Base-by-base conservation (phyloP, 1,140 invertebrate genomes). In the Polypedilum pembai region DNA sequence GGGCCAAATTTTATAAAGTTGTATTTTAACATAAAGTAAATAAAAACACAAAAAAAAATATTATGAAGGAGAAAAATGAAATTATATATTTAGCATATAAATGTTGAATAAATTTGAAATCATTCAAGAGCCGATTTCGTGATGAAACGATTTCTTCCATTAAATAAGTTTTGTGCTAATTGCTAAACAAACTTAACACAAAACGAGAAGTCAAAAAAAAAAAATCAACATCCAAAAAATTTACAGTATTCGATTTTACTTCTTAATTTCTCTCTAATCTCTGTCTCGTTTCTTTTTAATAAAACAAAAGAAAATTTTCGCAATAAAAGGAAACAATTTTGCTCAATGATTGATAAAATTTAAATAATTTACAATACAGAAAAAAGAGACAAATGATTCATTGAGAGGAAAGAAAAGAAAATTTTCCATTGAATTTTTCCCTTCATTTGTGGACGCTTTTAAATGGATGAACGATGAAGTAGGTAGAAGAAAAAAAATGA, bases 1-100 rank as follows among this genome's bases (percentile, higher is more conserved):
- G 65, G 65, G 65, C 65, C 65, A 69, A 69, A 69, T 69, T 69
- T 69, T 69, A 69, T 69, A 69, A 69, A 69, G 20, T 20, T 69
- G 20, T 69, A 69, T 69, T 69, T 69, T 20, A 69, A 69, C 17
- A 18, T 18, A 20, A 20, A 66, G 17, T 8, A 66, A 66, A 66
- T n/a, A 18, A 66, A 66, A 69, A 69, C 24, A 69, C 18, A 18
- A 69, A 69, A 69, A 56, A 45, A 56, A 12, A 56, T 56, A 12
- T 12, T 56, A 15, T 15, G 15, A 1, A 1, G 15, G n/a, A 56
- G 15, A 56, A 56, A 56, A 15, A 12, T n/a, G n/a, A 56, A 56
- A 56, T 56, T 56, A 56, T 56, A 56, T 56, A 56, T 56, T 56
- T 56, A 56, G 45, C 45, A 56, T 56, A 56, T 56, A 56, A 56